phyloP scores from a whole-genome alignment of 2,888 invertebrate genomes.

The Gastracanthus pulcherrimus region DNA sequence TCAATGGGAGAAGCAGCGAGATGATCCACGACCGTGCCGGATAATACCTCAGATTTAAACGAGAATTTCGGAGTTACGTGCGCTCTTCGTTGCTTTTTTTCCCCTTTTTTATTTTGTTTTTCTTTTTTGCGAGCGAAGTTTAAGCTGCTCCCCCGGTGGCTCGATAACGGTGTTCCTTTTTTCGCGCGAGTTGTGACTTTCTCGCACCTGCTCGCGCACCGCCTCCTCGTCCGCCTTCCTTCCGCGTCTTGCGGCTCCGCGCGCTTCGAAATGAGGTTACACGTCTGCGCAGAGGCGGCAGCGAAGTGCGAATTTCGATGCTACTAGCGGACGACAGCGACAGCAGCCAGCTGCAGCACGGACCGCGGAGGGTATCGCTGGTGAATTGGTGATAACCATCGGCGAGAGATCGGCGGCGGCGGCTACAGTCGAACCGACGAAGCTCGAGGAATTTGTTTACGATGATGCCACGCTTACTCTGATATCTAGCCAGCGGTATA shows the following conservation, averaged over 20 bases:
- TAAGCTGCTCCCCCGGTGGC: too few relatives aligned
- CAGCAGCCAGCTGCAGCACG: too few relatives aligned
- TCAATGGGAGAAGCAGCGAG: too few relatives aligned
- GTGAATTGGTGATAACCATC: neutral
- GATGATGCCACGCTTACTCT: too few relatives aligned
- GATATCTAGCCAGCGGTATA: too few relatives aligned
- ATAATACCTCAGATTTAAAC: too few relatives aligned
- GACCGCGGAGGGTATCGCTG: too few relatives aligned
- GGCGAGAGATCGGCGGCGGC: neutral
- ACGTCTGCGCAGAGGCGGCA: slow-evolving; percentile 5
- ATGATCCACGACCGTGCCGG: too few relatives aligned
- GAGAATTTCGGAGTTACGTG: too few relatives aligned
- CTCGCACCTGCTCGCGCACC: neutral
- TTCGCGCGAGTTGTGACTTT: neutral
- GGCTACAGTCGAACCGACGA: too few relatives aligned
- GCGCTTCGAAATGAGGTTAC: slow-evolving; percentile 47
- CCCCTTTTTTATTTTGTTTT: neutral
- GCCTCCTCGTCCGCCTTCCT: too few relatives aligned
- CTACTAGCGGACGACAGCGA: neutral
- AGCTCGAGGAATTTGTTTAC: too few relatives aligned
- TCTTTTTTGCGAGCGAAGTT: neutral
- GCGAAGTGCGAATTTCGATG: neutral
- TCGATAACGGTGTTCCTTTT: neutral
- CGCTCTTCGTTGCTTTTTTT: neutral
- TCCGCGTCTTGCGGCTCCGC: neutral